Base-by-base conservation (phyloP, 2,888 invertebrate species). In the Phyllotreta cruciferae region DNA sequence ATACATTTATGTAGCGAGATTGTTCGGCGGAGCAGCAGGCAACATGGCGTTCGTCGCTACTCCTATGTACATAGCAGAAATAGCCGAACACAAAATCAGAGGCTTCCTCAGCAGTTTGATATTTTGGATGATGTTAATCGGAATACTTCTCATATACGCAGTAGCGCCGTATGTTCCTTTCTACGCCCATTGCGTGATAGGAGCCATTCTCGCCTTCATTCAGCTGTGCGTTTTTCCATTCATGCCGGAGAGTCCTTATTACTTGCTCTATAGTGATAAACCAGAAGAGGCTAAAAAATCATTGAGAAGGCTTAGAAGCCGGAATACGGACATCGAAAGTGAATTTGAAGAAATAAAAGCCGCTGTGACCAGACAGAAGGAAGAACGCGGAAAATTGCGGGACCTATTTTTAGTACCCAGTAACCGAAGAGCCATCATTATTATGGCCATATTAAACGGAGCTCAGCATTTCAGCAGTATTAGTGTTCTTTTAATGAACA, bases 51-150 rank as follows among this genome's bases (percentile, higher is more conserved):
- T 81, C 65, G 81, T 81, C 1, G 77, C 80, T 4, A 79, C 79
- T 0, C 81, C 81, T 7, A 80, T 81, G 81, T 81, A 80, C 69
- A 78, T 81, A 45, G 80, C 79, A 2, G 81, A 81, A 72, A 80
- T 81, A 56, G 80, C 81, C 5, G 80, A 81, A 67, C 77, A 80
- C 55, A 77, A 77, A 57, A 79, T 81, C n/a, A 66, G 81, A 42
- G 81, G 81, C 9, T 79, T 80, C 57, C 68, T 81, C 8, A 76
- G 79, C 0, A 77, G 79, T 8, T 72, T 79, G 36, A 80, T 81
- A 53, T 80, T 80, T 69, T 71, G 80, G 35, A 79, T 80, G 76
- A 79, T 80, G 79, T 70, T 81, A 11, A 60, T 80, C 3, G 81
- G 81, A 6, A 79, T 80, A 39, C 61, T 81, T 11, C 71, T 80